Conservation (phyloP, 2,797 vertebrate species). For the Sebastes cheni region DNA sequence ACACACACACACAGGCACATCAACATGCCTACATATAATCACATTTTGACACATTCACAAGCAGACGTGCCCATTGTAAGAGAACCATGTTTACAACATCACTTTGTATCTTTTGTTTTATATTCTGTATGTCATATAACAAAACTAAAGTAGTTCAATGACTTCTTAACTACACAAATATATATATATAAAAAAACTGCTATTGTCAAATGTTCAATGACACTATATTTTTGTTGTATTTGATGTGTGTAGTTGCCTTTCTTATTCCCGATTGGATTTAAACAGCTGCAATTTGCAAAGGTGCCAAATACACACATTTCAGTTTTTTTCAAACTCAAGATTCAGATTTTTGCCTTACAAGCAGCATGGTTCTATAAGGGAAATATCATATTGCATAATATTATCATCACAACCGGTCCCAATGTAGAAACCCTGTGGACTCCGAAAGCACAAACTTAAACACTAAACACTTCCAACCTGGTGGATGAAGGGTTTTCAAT, state of each 20-base stretch:
- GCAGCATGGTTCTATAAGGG: constrained; percentile 66
- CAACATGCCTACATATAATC: constrained; percentile 4
- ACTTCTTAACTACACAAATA: constrained; percentile 50
- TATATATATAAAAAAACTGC: constrained; percentile 13
- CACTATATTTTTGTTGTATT: constrained; percentile 62
- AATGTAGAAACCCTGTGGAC: constrained; percentile 71
- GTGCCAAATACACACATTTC: constrained; percentile 70
- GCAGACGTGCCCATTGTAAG: constrained; percentile 72
- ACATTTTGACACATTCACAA: constrained; percentile 54
- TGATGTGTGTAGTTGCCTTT: constrained; percentile 66
- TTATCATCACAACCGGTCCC: constrained; percentile 52
- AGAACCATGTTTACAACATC: constrained; percentile 82
- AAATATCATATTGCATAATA: constrained; percentile 60
- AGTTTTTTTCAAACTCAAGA: constrained; percentile 54
- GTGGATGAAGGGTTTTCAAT: constrained; percentile 75
- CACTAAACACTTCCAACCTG: constrained; percentile 78
- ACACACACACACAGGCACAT: constrained; percentile 1
- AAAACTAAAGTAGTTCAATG: constrained; percentile 44
- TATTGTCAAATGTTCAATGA: constrained; percentile 48
- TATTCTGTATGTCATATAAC: constrained; percentile 59
- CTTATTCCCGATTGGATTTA: constrained; percentile 66
- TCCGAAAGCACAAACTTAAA: constrained; percentile 81
- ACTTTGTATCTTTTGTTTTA: constrained; percentile 63
- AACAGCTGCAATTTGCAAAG: constrained; percentile 66
- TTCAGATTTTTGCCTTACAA: constrained; percentile 76